Base-by-base conservation (phyloP, 2,888 invertebrate species). In the Trichogramma evanescens region DNA sequence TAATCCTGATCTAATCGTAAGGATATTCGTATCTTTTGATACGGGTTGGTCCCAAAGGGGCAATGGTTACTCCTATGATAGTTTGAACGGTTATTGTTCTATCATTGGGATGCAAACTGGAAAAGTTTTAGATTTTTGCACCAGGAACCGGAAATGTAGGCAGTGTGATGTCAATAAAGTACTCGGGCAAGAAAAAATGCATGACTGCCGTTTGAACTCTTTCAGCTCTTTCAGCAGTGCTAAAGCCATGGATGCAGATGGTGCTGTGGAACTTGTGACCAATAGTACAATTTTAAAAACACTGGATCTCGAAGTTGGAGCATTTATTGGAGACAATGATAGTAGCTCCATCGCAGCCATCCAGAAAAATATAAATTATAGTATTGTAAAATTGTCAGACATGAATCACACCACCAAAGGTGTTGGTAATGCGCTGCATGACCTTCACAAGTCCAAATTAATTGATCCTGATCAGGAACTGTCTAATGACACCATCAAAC, bases 401-500 rank as follows among this genome's bases (percentile, higher is more conserved):
- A 58, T 48, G 41, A 66, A 65, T 50, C 65, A 67, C 40, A 60
- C 65, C 5, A 49, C 59, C 10, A 62, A 41, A 48, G 60, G 63
- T 5, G 63, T 65, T 4, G 61, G 13, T 55, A 63, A 59, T 38
- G 38, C 57, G 10, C 38, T 67, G 9, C 57, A 66, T 42, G 61
- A 66, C 41, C 61, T 66, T 9, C n/a, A 43, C 40, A 46, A 45
- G 9, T 59, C 61, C 13, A 61, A 58, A 49, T 54, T 55, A 40
- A 50, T 45, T 8, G 64, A 66, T 56, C 53, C 61, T 7, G 45
- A 64, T 41, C 62, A 61, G 50, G 66, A 67, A 51, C 7, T 67
- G 46, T 55, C 54, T 41, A 45, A 53, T 13, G 65, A 67, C 10
- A 46, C 49, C 6, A 65, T 66, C 8, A 63, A 59, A 9, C 40